A percentile compares a stretch with the other conserved stretches of the same genome.
Evolutionary conservation across 2,797 vertebrate species (phyloP).

Genomic region (Notoglanidium macrostoma): DNA sequence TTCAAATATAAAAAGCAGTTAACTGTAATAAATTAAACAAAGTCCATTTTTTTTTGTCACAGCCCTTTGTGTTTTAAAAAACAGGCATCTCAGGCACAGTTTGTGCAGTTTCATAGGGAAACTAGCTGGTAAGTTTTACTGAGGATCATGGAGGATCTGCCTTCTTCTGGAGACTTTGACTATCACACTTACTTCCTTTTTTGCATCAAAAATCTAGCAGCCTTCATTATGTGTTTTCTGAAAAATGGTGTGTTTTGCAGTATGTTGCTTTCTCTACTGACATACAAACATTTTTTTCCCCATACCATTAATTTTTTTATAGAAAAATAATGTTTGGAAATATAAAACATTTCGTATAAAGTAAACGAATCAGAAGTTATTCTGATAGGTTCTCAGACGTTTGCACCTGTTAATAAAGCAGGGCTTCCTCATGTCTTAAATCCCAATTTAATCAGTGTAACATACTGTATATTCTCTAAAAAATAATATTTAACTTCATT

Average conservation of each 20-base stretch:
- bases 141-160: background rate
- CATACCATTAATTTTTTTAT: background rate
- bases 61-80: background rate
- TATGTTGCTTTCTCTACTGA: background rate
- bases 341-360: background rate
- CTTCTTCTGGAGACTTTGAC: background rate
- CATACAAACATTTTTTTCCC: background rate
- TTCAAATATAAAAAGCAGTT: background rate
- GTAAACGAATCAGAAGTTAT: background rate
- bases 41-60: background rate
- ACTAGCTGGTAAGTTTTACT: background rate
- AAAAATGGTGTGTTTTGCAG: background rate
- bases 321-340: background rate
- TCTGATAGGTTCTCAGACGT: background rate
- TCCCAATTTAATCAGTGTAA: background rate
- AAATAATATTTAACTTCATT: background rate
- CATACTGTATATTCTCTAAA: background rate
- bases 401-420: background rate
- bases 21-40: background rate
- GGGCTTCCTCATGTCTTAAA: background rate
- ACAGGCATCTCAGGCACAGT: background rate
- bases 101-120: background rate
- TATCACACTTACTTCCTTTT: background rate
- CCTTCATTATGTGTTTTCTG: background rate
- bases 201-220: background rate